phyloP scores from a whole-genome alignment of 2,113 vertebrate species.

The Corvus moneduloides region DNA sequence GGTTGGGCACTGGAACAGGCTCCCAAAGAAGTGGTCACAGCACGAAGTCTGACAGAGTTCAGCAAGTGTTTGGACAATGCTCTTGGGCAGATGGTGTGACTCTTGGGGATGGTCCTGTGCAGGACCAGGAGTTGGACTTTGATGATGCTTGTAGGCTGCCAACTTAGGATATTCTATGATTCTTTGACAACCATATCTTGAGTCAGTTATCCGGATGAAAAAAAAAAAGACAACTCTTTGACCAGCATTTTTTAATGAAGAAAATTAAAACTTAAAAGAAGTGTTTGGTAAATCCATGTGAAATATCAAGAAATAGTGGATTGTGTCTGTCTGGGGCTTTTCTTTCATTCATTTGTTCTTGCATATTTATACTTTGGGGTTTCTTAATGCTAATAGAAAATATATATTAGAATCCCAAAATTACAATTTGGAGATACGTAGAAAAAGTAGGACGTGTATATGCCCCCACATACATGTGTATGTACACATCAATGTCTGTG shows the following conservation, averaged over 20 bases:
- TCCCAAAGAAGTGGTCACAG: background rate
- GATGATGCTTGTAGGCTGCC: background rate
- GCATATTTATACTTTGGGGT: rapidly evolving
- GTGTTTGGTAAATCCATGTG: background rate
- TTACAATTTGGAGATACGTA: background rate
- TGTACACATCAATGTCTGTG: rapidly evolving
- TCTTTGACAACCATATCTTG: background rate
- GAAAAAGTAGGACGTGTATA: background rate
- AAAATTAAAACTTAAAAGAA: background rate
- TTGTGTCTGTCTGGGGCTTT: background rate
- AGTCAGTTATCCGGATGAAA: background rate
- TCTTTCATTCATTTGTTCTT: background rate
- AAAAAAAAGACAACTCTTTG: too few species aligned
- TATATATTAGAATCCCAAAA: background rate
- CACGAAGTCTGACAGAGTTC: background rate
- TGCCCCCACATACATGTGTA: background rate
- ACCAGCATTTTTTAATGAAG: background rate
- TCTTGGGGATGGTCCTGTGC: background rate
- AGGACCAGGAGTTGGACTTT: background rate
- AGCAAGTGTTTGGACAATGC: background rate
- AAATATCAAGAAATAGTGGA: background rate
- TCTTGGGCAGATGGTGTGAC: too few species aligned
- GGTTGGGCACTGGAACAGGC: background rate
- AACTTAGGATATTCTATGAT: background rate
- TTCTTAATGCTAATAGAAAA: background rate